Evolutionary conservation across 1,140 invertebrate species (phyloP).

Genomic region (Drosophila willistoni): DNA sequence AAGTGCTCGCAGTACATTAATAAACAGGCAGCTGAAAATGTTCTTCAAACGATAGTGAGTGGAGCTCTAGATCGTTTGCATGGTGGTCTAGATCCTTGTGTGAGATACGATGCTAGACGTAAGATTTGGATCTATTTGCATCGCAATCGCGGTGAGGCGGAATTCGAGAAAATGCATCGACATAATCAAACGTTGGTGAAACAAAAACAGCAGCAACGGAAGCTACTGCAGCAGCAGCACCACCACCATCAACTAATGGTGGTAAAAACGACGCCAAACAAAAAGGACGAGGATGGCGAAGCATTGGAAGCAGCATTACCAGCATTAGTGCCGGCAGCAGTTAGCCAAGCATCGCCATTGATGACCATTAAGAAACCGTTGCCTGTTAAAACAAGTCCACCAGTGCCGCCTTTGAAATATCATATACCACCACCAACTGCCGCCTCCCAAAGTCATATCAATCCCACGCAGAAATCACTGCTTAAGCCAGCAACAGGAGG

Average conservation of each 20-base stretch:
- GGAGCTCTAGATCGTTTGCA: slow-evolving; percentile 94
- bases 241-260: neutral
- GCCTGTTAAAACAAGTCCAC: slow-evolving; percentile 57
- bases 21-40: slow-evolving; percentile 88
- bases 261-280: neutral
- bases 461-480: slow-evolving; percentile 62
- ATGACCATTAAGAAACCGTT: slow-evolving; percentile 54
- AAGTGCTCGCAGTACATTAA: slow-evolving; percentile 91
- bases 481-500: slow-evolving; percentile 54
- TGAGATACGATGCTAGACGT: slow-evolving; percentile 93
- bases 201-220: slow-evolving; percentile 70
- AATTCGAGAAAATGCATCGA: slow-evolving; percentile 88
- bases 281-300: slow-evolving; percentile 35
- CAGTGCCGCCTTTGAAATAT: slow-evolving; percentile 77
- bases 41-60: slow-evolving; percentile 93
- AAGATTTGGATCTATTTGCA: slow-evolving; percentile 97
- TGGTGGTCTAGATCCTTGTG: slow-evolving; percentile 94
- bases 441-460: slow-evolving; percentile 15
- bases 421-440: slow-evolving; percentile 64
- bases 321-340: slow-evolving; percentile 51
- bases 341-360: slow-evolving; percentile 18
- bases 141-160: slow-evolving; percentile 89
- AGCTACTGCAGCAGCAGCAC: slow-evolving; percentile 33
- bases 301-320: neutral
- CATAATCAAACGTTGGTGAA: slow-evolving; percentile 75